These are phyloP conservation scores for Podotricha telesiphe DNA, from an alignment of 2,888 invertebrate genomes.

Conservation along the genomic window DNA sequence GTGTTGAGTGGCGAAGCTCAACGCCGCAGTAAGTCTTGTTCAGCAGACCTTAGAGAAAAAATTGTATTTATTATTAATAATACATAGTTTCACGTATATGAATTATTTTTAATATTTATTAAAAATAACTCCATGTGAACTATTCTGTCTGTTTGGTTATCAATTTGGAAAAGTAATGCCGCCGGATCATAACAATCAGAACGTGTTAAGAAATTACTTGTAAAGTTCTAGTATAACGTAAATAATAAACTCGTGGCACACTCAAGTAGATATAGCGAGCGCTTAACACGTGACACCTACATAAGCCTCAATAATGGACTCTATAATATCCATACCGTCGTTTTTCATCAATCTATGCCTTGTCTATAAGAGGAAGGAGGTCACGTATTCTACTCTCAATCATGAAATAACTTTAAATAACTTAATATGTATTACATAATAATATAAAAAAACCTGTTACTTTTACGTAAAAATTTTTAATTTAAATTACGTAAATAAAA, in stretches of 20 bases:
- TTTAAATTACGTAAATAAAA: too few species aligned
- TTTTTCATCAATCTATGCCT: not conserved
- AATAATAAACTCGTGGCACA: slow-evolving; percentile 2
- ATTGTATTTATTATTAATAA: too few species aligned
- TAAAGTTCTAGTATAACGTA: slow-evolving; percentile 17
- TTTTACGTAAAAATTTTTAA: too few species aligned
- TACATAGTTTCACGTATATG: too few species aligned
- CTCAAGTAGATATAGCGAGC: not conserved
- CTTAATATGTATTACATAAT: too few species aligned
- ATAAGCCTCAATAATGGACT: not conserved
- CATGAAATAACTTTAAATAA: not conserved
- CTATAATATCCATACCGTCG: not conserved
- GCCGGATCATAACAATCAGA: not conserved
- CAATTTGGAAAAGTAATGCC: not conserved
- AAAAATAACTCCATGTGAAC: too few species aligned
- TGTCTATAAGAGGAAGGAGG: not conserved
- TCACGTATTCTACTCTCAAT: not conserved
- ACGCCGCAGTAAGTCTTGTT: not conserved
- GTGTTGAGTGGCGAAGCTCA: too few species aligned
- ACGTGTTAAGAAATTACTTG: slow-evolving; percentile 6
- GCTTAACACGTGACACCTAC: slow-evolving; percentile 3
- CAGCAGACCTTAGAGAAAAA: too few species aligned
- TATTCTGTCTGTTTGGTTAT: too few species aligned
- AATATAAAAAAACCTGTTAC: too few species aligned
- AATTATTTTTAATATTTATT: not conserved